phyloP scores from a whole-genome alignment of 2,797 vertebrate species.

The Lophotriccus pileatus region DNA sequence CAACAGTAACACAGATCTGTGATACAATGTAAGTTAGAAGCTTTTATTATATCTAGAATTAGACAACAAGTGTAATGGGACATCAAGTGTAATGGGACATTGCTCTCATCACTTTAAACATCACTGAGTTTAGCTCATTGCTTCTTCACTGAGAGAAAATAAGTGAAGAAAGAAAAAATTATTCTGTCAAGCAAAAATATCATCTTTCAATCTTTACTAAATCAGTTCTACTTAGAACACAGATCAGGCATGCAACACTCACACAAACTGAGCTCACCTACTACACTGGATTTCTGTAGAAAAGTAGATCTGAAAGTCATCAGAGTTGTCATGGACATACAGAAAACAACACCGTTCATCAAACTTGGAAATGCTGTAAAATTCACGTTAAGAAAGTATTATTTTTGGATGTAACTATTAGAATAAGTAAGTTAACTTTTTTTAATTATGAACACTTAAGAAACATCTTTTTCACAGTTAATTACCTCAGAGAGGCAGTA shows the following conservation, averaged over 20 bases:
- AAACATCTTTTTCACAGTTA: not conserved
- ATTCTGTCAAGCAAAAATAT: not conserved
- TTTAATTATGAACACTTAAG: not conserved
- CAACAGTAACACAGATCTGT: not conserved
- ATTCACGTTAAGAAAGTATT: conserved; percentile 31
- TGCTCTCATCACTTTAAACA: not conserved
- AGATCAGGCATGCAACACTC: not conserved
- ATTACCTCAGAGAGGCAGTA: not conserved
- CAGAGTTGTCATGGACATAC: conserved; percentile 92
- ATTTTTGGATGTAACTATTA: not conserved
- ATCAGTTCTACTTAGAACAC: not conserved
- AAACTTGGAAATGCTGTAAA: conserved; percentile 90
- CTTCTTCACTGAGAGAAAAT: not conserved
- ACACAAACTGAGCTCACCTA: conserved; percentile 80
- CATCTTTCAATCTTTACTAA: not conserved
- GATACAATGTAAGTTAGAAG: not conserved
- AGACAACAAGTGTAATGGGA: not conserved
- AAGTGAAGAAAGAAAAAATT: not conserved
- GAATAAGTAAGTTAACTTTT: not conserved
- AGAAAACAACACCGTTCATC: conserved; percentile 97
- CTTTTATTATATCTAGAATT: not conserved
- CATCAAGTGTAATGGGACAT: not conserved
- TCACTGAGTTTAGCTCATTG: not conserved
- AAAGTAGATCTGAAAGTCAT: conserved; percentile 98
- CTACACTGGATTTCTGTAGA: conserved; percentile 91